Conservation (phyloP, 1,140 invertebrate genomes). For the Trichogramma pretiosum region DNA sequence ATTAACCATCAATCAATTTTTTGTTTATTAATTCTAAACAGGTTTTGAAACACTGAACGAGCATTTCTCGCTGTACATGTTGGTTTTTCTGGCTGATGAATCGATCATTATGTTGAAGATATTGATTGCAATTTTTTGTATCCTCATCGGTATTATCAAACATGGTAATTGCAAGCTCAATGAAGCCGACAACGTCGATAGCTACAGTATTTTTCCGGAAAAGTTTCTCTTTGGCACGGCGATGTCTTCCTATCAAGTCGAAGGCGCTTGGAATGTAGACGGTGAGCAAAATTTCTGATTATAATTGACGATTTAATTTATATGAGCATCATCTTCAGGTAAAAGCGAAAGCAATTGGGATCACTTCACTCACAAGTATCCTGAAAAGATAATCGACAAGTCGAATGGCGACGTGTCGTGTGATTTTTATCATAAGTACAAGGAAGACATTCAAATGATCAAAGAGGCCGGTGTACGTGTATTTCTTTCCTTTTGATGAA, state of each 20-base stretch:
- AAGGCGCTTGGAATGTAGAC: constrained; percentile 54
- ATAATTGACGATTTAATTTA: neutral
- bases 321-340: constrained; percentile 28
- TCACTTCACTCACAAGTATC: constrained; percentile 42
- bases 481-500: neutral
- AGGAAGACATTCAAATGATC: constrained; percentile 44
- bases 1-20: no score
- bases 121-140: no score
- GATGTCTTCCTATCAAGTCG: constrained; percentile 54
- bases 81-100: no score
- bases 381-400: constrained; percentile 38
- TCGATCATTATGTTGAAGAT: no score
- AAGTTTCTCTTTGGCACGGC: constrained; percentile 51
- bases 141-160: no score
- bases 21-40: no score
- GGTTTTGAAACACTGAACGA: no score
- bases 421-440: constrained; percentile 46
- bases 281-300: constrained; percentile 31
- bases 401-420: constrained; percentile 45
- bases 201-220: constrained; percentile 36
- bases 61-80: no score
- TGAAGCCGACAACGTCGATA: no score
- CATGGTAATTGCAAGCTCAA: no score
- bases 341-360: constrained; percentile 54
- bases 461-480: constrained; percentile 40